Evolutionary conservation across 2,113 vertebrate species (phyloP), one percentile per base, ranked within the genome.

Genomic region (Malurus alboscapulatus): DNA sequence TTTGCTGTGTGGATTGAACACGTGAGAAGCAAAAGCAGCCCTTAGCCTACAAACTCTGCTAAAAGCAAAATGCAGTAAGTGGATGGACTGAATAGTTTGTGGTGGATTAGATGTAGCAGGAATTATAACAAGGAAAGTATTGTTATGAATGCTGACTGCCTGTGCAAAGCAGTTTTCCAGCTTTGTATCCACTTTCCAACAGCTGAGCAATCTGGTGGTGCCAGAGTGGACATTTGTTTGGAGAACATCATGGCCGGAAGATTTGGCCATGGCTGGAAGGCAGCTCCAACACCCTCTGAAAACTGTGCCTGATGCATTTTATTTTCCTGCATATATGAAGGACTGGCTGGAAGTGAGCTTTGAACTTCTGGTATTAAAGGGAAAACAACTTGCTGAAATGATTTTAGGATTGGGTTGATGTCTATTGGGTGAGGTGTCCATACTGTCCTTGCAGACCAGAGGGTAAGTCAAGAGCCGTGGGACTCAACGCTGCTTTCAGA

Each of bases 161-260:
- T 65, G 14, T 38, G 61, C 48, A 71, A 55, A 65, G 34, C 30
- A 67, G 15, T 65, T 90, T 82, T 38, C 29, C 34, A 65, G 47
- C 29, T 78, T n/a, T 20, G 47, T 61, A 58, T 40, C 51, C 1
- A 0, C 51, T 84, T 63, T 68, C 57, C 53, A 63, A 19, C 7
- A 79, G 22, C 68, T 63, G n/a, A 87, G 55, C 51, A 32, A 17
- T 77, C 44, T 69, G 27, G 40, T 71, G 36, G 36, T 84, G 76
- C 47, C 51, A 69, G 51, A 66, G 51, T 48, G 82, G 80, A 42
- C 15, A 7, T 36, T 51, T 5, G 14, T 10, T 14, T 84, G 69
- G 82, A 72, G 40, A 67, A n/a, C 14, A 3, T 13, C 30, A 7
- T 17, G 22, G 32, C 44, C 0, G 0, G 58, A 17, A 21, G 4